Percentiles rank a stretch among this genome's conserved stretches.
These are phyloP conservation scores for Battus philenor DNA, from an alignment of 1,140 invertebrate genomes.

Conservation along the genomic window DNA sequence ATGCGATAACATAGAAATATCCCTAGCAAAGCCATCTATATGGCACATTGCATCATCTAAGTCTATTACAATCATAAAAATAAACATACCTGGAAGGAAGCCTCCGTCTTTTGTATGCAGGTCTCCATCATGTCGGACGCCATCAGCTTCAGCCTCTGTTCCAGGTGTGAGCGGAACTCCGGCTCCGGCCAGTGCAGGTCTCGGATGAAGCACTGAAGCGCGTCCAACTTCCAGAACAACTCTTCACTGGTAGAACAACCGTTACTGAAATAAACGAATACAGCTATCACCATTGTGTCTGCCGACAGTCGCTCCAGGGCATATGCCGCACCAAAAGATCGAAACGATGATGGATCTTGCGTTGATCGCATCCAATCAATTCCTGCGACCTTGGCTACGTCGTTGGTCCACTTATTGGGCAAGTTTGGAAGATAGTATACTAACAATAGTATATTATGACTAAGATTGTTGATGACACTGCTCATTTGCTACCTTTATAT, in stretches of 20 bases:
- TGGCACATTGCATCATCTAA: too few species aligned
- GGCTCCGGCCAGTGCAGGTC: slow-evolving; percentile 99
- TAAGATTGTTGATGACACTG: neutral
- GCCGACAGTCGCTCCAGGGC: too few species aligned
- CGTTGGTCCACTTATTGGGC: too few species aligned
- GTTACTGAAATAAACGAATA: slow-evolving; percentile 86
- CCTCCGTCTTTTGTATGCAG: slow-evolving; percentile 93
- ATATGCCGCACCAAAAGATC: too few species aligned
- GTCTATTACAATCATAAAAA: slow-evolving; percentile 1
- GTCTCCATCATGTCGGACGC: slow-evolving; percentile 99
- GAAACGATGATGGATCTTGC: too few species aligned
- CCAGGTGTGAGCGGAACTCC: slow-evolving; percentile 97
- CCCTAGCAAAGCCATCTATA: too few species aligned
- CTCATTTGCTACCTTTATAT: neutral
- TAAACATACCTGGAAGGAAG: slow-evolving; percentile 78
- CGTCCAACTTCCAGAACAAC: slow-evolving; percentile 99
- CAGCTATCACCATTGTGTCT: too few species aligned
- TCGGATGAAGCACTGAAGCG: slow-evolving; percentile 97
- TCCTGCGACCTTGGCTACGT: too few species aligned
- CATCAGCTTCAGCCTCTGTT: slow-evolving; percentile 98
- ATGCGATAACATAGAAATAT: too few species aligned
- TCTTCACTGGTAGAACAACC: slow-evolving; percentile 99
- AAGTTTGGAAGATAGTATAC: too few species aligned
- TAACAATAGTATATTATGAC: too few species aligned
- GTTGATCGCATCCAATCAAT: too few species aligned